A percentile compares a stretch with the other conserved stretches of the same genome.
Evolutionary conservation across 2,888 invertebrate genomes (phyloP).

Genomic region (Theodoxus fluviatilis): DNA sequence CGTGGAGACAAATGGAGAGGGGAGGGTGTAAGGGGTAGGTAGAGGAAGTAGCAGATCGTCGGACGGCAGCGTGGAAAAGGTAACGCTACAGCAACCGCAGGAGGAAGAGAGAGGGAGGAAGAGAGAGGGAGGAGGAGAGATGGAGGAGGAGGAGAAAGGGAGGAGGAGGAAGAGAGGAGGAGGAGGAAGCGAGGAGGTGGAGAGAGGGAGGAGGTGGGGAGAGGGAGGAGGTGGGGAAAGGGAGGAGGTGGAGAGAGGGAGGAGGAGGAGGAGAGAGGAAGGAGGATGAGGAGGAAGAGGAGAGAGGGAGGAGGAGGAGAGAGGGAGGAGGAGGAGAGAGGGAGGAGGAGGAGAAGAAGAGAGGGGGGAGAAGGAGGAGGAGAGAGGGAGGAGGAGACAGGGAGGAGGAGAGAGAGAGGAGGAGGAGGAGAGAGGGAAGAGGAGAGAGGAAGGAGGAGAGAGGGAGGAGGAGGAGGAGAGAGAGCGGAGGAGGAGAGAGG

Average conservation of each 20-base stretch:
- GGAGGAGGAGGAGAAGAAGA: background rate
- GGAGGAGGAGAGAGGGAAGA: background rate
- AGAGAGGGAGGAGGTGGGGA: background rate
- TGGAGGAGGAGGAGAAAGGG: background rate
- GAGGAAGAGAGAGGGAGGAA: background rate
- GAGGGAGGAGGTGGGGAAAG: background rate
- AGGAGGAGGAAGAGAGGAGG: background rate
- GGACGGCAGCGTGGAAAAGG: background rate
- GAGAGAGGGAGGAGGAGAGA: background rate
- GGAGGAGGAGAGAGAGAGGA: background rate
- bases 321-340: background rate
- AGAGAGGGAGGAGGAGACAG: no score
- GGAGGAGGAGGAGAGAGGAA: background rate
- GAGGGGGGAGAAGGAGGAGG: no score
- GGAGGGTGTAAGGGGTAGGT: background rate
- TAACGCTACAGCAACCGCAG: background rate
- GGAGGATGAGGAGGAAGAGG: background rate
- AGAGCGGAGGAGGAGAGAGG: no score
- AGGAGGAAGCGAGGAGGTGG: background rate
- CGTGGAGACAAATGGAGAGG: background rate
- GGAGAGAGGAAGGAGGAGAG: background rate
- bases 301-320: slow-evolving; percentile 1
- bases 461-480: no score
- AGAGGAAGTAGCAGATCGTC: no score
- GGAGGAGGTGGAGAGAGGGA: background rate